Base-by-base conservation (phyloP, 1,140 invertebrate genomes). In the Drosophila sp. region DNA sequence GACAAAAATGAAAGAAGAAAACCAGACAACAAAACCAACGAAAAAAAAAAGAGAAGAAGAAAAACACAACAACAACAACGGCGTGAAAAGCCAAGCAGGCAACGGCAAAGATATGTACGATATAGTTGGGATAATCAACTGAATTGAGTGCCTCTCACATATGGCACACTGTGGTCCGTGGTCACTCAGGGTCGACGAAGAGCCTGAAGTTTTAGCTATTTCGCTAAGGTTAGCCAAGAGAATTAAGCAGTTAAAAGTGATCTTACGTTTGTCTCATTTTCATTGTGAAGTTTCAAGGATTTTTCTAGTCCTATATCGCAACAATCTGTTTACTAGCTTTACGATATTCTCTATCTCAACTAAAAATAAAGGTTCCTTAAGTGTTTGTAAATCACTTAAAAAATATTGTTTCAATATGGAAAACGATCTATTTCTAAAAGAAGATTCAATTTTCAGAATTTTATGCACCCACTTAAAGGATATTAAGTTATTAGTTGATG, bases 111-210 rank as follows among this genome's bases (percentile, higher is more conserved):
- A 74, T 67, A 73, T 70, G 66, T 66, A 76, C 47, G 67, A 66
- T 57, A 60, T 67, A 86, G 41, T 35, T 29, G 10, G 27, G 25
- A 30, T 25, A 66, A 66, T 80, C 33, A 72, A 79, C 62, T 41
- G 73, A 71, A 72, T 67, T 77, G 65, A 71, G 65, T 74, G 68
- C 63, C 47, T 44, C 83, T 68, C 68, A 54, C 58, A 67, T 76
- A 58, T 57, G 72, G 25, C 61, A 29, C 47, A 29, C 47, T 47
- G 56, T 57, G 32, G 66, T 50, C 57, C 57, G 23, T 50, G 44
- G 44, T 27, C 44, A 50, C 23, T 50, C 44, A 68, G 44, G 32
- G n/a, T 32, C 44, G 58, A 10, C 11, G 60, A 30, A 35, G 50
- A 65, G 41, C 32, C 35, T 73, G 44, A 70, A 77, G 67, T 77